Percentiles rank a stretch among this genome's conserved stretches.
These are phyloP conservation scores for Dynastes maya DNA, from an alignment of 2,888 invertebrate species.

Conservation along the genomic window DNA sequence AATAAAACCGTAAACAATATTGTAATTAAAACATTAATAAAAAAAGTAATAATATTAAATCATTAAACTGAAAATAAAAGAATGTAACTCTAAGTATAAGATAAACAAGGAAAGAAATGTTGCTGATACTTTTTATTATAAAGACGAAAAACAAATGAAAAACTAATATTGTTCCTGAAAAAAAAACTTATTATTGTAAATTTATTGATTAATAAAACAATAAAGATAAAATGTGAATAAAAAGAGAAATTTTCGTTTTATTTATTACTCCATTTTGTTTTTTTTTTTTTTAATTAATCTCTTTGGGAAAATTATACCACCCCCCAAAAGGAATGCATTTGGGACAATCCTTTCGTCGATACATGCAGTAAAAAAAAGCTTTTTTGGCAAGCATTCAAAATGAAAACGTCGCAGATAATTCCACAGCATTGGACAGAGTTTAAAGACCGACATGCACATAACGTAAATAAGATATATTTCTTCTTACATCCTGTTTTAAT, in stretches of 20 bases:
- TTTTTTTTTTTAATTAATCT: no score
- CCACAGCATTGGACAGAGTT: no score
- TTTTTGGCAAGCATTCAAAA: no score
- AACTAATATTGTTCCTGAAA: conserved; percentile 10
- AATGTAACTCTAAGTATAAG: neutral
- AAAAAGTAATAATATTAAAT: neutral
- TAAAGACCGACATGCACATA: no score
- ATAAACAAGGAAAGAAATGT: neutral
- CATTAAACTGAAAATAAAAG: neutral
- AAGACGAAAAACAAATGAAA: neutral
- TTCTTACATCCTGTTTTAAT: neutral
- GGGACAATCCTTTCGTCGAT: no score
- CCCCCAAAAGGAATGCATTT: no score
- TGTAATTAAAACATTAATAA: neutral
- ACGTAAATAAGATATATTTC: neutral
- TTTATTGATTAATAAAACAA: conserved; percentile 12
- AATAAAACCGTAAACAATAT: no score
- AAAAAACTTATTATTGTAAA: conserved; percentile 13
- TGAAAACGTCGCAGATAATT: no score
- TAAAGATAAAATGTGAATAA: neutral
- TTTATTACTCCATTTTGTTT: neutral
- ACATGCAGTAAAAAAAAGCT: no score
- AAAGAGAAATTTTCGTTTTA: neutral
- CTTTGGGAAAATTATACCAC: no score
- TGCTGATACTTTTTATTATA: conserved; percentile 18